Conservation (phyloP, 2,888 invertebrate genomes). For the Oithona nana region DNA sequence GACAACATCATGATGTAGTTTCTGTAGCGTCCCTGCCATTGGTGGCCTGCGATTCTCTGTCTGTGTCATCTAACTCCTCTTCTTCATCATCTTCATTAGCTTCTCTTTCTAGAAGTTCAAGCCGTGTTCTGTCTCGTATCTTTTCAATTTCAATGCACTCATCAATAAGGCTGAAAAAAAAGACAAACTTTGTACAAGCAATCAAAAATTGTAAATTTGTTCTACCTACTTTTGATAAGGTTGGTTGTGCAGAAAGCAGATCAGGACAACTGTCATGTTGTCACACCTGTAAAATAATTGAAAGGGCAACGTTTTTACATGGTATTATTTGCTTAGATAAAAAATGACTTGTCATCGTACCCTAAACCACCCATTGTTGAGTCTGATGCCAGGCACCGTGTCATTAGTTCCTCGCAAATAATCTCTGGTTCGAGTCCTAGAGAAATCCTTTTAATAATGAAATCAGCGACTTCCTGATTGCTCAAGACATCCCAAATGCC, state of each 20-base stretch:
- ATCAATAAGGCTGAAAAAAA: background rate
- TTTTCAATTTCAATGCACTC: background rate
- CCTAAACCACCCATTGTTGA: constrained; percentile 90
- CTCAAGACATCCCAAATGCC: constrained; percentile 98
- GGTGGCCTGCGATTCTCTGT: background rate
- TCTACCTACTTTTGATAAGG: constrained; percentile 8
- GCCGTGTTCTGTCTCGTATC: background rate
- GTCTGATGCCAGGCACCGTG: constrained; percentile 85
- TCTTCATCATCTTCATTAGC: background rate
- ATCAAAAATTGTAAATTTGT: background rate
- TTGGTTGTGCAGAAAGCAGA: constrained; percentile 44
- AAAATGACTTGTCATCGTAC: no score
- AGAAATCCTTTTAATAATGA: constrained; percentile 62
- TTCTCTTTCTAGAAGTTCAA: background rate
- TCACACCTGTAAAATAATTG: no score
- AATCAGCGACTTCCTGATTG: constrained; percentile 76
- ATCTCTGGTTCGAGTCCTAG: constrained; percentile 69
- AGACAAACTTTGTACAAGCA: background rate
- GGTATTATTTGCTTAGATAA: no score
- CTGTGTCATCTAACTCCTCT: background rate
- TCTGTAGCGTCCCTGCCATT: background rate
- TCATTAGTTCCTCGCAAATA: constrained; percentile 90
- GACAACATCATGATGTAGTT: no score
- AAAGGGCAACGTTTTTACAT: no score
- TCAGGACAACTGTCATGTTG: constrained; percentile 91